These are phyloP conservation scores for Gallinago paraguaiae DNA, from an alignment of 2,113 vertebrate genomes.

Conservation along the genomic window DNA sequence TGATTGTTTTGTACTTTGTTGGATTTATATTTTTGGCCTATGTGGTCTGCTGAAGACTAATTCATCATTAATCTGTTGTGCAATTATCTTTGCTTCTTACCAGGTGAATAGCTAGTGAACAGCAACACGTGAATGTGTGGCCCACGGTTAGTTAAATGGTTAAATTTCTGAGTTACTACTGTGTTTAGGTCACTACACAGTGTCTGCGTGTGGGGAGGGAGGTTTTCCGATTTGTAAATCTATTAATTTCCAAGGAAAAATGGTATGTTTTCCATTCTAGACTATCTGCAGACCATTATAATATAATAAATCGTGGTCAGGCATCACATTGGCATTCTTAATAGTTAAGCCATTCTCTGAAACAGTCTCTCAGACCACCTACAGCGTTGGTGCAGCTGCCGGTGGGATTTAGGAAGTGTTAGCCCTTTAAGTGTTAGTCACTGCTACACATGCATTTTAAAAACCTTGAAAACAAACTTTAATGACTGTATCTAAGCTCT, in stretches of 20 bases:
- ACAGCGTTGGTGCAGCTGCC: slow-evolving; percentile 51
- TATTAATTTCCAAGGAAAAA: slow-evolving; percentile 1
- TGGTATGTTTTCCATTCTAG: not conserved
- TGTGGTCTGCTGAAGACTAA: not conserved
- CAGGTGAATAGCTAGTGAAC: not conserved
- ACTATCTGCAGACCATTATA: not conserved
- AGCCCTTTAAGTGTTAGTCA: not conserved
- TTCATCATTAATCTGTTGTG: not conserved
- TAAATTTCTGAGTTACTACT: not conserved
- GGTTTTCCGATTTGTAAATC: not conserved
- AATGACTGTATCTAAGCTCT: not conserved
- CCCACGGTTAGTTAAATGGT: not conserved
- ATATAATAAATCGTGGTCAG: not conserved
- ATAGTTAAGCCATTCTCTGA: not conserved
- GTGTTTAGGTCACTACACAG: not conserved
- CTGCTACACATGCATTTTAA: not conserved
- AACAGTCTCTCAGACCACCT: slow-evolving; percentile 75
- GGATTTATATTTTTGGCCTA: not conserved
- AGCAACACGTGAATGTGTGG: not conserved
- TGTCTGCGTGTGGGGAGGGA: not conserved
- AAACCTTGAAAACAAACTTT: not conserved
- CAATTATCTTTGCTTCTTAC: not conserved
- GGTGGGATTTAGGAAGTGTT: slow-evolving; percentile 14
- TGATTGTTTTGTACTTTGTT: not conserved
- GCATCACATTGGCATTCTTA: not conserved